Base-by-base conservation (phyloP, 2,797 vertebrate species). In the Orientallactaga sibirica region DNA sequence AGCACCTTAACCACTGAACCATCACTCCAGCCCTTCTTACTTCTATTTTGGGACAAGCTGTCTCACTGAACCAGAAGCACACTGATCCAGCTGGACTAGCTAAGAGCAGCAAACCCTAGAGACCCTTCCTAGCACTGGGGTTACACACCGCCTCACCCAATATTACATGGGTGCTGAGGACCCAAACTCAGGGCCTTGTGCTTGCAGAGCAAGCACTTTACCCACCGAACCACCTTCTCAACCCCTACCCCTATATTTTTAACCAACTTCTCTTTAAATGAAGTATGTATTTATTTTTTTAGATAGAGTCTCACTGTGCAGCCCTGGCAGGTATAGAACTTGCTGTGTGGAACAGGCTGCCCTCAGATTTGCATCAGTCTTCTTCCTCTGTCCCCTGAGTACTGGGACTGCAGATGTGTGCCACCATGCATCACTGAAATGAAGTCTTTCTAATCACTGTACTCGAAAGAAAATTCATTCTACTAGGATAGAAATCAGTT, bases 371-470 rank as follows among this genome's bases (percentile, higher is more conserved):
- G 9, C 22, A 85, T 14, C n/a, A n/a, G 37, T 86, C 33, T 18
- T 43, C 70, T 43, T 33, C 55, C 24, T 62, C 33, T 29, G 18
- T 10, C 18, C 12, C 18, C 19, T 33, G 20, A 84, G 12, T 33
- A 19, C 66, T 33, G 7, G 24, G 55, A 70, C 27, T 81, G 10
- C 58, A 48, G 19, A 41, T 27, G 2, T 64, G 37, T 6, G 55
- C 55, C 33, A 62, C 84, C 6, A 24, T 8, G 11, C 12, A 29
- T 24, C 58, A 25, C 29, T 41, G 68, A 27, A 27, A 91, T 73
- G 66, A 94, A 76, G 12, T 66, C 22, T 62, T 19, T 82, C 67
- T 93, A 87, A 64, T 87, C 90, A 41, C 29, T 33, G 58, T 5
- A 67, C 8, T 80, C 85, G 55, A 7, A 88, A 81, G 90, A 85